Evolutionary conservation across 2,113 vertebrate species (phyloP).

Genomic region (Pitta sordida): DNA sequence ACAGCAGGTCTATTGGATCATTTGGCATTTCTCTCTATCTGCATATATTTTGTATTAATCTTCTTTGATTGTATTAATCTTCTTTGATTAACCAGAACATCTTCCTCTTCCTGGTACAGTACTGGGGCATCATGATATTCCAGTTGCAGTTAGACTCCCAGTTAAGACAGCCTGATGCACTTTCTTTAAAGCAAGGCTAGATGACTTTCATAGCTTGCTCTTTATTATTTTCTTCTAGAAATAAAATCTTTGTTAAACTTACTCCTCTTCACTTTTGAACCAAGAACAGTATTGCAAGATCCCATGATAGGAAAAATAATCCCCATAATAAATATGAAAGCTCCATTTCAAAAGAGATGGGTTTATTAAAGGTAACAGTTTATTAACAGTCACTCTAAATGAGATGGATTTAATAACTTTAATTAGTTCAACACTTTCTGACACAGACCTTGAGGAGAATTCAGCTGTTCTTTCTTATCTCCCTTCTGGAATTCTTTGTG

Average conservation of each 20-base stretch:
- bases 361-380: slow-evolving; percentile 44
- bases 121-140: not conserved
- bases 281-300: not conserved
- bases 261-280: not conserved
- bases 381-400: slow-evolving; percentile 47
- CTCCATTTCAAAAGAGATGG: slow-evolving; percentile 3
- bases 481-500: not conserved
- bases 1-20: fast-evolving
- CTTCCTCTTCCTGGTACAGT: not conserved
- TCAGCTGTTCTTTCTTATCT: not conserved
- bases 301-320: slow-evolving; percentile 5
- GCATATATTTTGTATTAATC: not conserved
- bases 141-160: not conserved
- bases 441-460: slow-evolving; percentile 17
- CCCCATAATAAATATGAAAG: not conserved
- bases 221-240: not conserved
- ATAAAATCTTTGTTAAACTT: not conserved
- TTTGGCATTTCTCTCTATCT: not conserved
- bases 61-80: too few species aligned
- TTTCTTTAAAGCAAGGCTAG: not conserved
- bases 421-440: slow-evolving; percentile 45
- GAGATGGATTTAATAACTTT: slow-evolving; percentile 46
- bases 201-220: not conserved
- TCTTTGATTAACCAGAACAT: not conserved
- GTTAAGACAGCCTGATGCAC: not conserved